phyloP scores from a whole-genome alignment of 2,797 vertebrate species.

The Crypturellus tataupa region DNA sequence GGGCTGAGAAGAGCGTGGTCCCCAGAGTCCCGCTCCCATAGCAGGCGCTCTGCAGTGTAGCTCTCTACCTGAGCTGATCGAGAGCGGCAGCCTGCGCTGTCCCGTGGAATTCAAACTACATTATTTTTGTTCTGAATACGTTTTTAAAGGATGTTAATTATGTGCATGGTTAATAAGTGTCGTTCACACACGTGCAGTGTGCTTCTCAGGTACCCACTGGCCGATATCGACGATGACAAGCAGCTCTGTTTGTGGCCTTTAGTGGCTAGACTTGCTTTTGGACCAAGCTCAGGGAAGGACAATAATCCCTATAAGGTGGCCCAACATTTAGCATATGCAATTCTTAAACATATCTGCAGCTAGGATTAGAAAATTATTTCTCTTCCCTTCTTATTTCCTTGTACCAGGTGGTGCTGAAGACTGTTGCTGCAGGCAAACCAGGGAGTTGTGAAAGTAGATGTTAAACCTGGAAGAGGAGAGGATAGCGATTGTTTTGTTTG shows the following conservation, averaged over 20 bases:
- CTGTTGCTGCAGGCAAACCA: background rate
- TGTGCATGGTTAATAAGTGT: conserved; percentile 64
- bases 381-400: background rate
- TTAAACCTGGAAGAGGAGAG: background rate
- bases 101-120: conserved; percentile 22
- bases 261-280: conserved; percentile 1
- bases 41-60: background rate
- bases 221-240: background rate
- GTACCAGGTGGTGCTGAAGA: background rate
- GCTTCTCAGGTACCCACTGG: background rate
- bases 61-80: background rate
- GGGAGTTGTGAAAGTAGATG: background rate
- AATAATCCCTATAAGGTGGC: background rate
- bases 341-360: conserved; percentile 7
- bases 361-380: background rate
- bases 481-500: background rate
- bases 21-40: conserved; percentile 37
- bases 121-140: conserved; percentile 49
- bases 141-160: conserved; percentile 64
- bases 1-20: background rate
- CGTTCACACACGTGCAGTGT: background rate
- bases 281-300: background rate
- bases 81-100: conserved; percentile 47
- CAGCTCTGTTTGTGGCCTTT: background rate
- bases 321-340: background rate